A percentile compares a stretch with the other conserved stretches of the same genome.
phyloP scores from a whole-genome alignment of 64 coral and sea anemone species.

The Pocillopora verrucosa region DNA sequence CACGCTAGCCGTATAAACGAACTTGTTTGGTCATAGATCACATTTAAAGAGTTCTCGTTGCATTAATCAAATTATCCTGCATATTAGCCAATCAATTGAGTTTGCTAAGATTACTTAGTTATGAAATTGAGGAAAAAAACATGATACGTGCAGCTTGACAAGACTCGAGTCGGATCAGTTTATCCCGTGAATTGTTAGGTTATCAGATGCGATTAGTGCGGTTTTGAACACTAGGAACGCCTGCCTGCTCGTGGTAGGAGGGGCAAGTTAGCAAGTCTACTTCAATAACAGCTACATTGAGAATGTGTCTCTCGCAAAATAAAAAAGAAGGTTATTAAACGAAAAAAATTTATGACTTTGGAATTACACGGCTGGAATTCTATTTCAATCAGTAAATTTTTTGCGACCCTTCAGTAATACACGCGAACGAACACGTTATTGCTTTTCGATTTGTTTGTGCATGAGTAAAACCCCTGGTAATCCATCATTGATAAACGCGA shows the following conservation, averaged over 20 bases:
- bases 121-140: constrained; percentile 37
- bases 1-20: not conserved
- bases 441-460: constrained; percentile 29
- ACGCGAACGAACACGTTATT: constrained; percentile 3
- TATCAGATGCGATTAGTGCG: constrained; percentile 5
- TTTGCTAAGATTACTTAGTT: not conserved
- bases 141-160: not conserved
- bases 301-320: not conserved
- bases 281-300: not conserved
- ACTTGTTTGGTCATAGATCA: constrained; percentile 7
- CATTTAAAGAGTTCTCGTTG: constrained; percentile 10
- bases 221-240: not conserved
- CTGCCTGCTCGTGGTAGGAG: not conserved
- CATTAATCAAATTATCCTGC: constrained; percentile 46
- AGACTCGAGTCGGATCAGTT: not conserved
- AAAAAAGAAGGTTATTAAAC: not conserved
- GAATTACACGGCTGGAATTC: not conserved
- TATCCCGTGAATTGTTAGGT: not conserved
- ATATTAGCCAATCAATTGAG: constrained; percentile 31
- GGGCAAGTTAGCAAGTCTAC: constrained; percentile 4
- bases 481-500: constrained; percentile 26
- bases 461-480: constrained; percentile 9
- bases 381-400: not conserved
- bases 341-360: not conserved
- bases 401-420: not conserved